phyloP scores from a whole-genome alignment of 2,797 vertebrate genomes.

The Diceros bicornis region DNA sequence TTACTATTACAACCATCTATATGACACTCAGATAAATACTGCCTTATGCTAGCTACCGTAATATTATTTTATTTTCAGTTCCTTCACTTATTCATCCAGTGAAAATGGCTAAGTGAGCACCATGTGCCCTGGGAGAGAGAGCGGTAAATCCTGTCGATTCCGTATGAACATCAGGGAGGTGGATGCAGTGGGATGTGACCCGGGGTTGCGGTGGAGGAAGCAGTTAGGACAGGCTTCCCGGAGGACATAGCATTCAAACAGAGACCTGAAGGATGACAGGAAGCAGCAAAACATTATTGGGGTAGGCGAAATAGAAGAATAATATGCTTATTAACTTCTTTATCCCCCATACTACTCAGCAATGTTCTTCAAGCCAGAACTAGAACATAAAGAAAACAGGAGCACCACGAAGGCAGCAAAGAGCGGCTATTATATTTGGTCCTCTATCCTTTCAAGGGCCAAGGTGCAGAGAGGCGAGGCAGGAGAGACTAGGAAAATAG shows the following conservation, averaged over 20 bases:
- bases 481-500: not conserved
- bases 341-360: not conserved
- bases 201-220: not conserved
- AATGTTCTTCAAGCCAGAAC: not conserved
- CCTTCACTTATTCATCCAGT: not conserved
- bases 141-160: not conserved
- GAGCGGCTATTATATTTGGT: not conserved
- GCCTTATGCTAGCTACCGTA: not conserved
- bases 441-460: not conserved
- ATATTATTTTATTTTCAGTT: not conserved
- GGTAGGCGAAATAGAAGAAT: not conserved
- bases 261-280: not conserved
- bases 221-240: not conserved
- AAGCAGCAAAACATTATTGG: not conserved
- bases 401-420: not conserved
- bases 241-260: not conserved
- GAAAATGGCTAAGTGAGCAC: not conserved
- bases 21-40: not conserved
- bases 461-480: not conserved
- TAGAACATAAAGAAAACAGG: conserved; percentile 1
- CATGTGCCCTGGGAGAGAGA: not conserved
- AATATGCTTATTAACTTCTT: not conserved
- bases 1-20: not conserved
- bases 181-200: not conserved
- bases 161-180: not conserved